Conservation (phyloP, 2,888 invertebrate genomes). For the Bedellia somnulentella region DNA sequence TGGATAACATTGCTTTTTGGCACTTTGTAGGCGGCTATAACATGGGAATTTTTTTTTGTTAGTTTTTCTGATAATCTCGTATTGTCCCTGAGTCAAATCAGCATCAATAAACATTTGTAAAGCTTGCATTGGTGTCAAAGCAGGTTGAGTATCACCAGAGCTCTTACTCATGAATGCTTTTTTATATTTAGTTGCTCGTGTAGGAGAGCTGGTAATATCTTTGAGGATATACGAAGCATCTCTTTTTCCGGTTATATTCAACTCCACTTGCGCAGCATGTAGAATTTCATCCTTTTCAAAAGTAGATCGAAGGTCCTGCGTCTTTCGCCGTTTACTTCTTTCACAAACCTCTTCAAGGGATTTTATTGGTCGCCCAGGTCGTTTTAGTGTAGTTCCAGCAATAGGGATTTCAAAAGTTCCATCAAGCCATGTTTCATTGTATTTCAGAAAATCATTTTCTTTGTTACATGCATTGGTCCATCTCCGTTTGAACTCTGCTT, state of each 20-base stretch:
- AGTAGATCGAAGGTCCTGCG: constrained; percentile 8
- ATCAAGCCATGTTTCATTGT: constrained; percentile 2
- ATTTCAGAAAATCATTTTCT: constrained; percentile 3
- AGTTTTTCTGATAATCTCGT: too few species aligned
- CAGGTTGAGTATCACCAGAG: constrained; percentile 3
- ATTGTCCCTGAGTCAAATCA: too few species aligned
- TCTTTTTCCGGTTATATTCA: too few species aligned
- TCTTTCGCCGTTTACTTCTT: constrained; percentile 11
- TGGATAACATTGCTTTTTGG: constrained; percentile 8
- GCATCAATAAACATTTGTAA: constrained; percentile 13
- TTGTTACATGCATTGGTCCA: constrained; percentile 4
- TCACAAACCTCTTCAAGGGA: constrained; percentile 11
- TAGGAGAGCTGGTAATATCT: constrained; percentile 6
- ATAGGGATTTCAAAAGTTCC: constrained; percentile 4
- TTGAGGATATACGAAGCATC: constrained; percentile 3
- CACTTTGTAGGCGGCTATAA: constrained; percentile 8
- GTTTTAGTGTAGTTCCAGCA: constrained; percentile 1
- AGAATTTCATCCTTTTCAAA: constrained; percentile 2
- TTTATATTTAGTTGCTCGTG: constrained; percentile 8
- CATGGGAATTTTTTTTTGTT: too few species aligned
- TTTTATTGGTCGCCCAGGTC: constrained; percentile 3
- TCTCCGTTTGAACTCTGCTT: constrained; percentile 3
- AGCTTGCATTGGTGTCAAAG: too few species aligned
- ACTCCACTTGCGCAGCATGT: too few species aligned
- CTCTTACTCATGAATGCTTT: constrained; percentile 3